These are phyloP conservation scores for Phrynocephalus vlangalii DNA, from an alignment of 2,797 vertebrate genomes.

Conservation along the genomic window DNA sequence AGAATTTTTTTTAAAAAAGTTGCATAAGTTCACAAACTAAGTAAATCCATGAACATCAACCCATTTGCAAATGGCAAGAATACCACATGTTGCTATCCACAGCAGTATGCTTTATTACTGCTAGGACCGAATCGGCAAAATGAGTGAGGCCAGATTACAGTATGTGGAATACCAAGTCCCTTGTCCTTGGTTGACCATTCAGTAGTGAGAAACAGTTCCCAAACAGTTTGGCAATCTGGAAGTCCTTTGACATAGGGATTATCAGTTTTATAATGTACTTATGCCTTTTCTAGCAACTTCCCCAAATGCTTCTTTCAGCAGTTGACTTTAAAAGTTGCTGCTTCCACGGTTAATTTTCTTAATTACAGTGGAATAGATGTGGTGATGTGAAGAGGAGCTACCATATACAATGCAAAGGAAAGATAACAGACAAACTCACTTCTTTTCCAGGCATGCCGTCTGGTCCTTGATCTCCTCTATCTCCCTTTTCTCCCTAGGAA, in stretches of 20 bases:
- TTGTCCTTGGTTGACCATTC: not conserved
- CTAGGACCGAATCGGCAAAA: conserved; percentile 7
- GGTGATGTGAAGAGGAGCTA: not conserved
- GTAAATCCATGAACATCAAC: not conserved
- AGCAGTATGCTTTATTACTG: conserved; percentile 21
- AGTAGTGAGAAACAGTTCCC: not conserved
- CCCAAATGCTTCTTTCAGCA: not conserved
- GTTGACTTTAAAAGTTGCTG: not conserved
- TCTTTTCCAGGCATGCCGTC: conserved; percentile 76
- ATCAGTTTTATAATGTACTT: not conserved
- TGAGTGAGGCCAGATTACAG: too few relatives aligned
- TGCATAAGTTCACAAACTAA: not conserved
- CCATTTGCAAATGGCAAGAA: not conserved
- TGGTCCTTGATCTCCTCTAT: conserved; percentile 75
- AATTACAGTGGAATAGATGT: not conserved
- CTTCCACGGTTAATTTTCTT: not conserved
- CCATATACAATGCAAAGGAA: conserved; percentile 8
- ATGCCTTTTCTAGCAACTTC: not conserved
- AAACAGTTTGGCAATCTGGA: not conserved
- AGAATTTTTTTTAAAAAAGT: conserved; percentile 18
- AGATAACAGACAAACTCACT: conserved; percentile 65
- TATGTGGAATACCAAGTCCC: not conserved
- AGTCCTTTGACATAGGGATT: not conserved
- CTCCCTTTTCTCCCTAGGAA: conserved; percentile 80
- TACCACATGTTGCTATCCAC: conserved; percentile 14